Evolutionary conservation across 1,140 invertebrate genomes (phyloP).

Genomic region (Augochlora pura): DNA sequence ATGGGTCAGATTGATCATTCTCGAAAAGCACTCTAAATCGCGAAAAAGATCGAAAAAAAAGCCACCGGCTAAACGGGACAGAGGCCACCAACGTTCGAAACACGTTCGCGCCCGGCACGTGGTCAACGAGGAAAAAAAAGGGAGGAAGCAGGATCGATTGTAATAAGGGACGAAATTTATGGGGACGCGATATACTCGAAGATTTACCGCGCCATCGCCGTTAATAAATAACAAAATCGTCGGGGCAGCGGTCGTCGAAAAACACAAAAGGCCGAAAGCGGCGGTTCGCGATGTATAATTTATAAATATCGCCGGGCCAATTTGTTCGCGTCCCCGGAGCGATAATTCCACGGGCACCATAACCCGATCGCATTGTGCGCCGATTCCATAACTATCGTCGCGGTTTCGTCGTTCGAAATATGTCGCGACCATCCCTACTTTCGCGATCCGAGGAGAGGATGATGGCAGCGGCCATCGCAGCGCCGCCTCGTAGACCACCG

Average conservation of each 20-base stretch:
- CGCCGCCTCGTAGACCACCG: constrained; percentile 38
- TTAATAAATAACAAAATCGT: constrained; percentile 52
- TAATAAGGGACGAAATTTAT: constrained; percentile 46
- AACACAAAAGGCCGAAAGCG: constrained; percentile 26
- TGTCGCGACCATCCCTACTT: background rate
- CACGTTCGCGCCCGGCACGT: constrained; percentile 10
- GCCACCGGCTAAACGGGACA: background rate
- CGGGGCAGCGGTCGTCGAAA: constrained; percentile 17
- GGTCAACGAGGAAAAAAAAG: constrained; percentile 16
- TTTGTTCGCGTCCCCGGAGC: constrained; percentile 39
- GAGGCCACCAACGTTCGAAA: constrained; percentile 19
- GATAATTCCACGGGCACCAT: constrained; percentile 41
- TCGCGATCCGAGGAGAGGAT: background rate
- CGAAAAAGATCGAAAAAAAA: background rate
- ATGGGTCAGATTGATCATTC: background rate
- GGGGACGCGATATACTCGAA: constrained; percentile 33
- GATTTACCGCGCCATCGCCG: constrained; percentile 34
- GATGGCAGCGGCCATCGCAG: constrained; percentile 16
- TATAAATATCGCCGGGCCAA: constrained; percentile 43
- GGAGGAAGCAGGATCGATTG: constrained; percentile 17
- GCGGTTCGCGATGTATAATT: constrained; percentile 32
- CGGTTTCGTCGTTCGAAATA: constrained; percentile 32
- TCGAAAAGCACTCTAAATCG: background rate
- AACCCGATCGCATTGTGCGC: constrained; percentile 32
- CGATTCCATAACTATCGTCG: constrained; percentile 46